These are phyloP conservation scores for Oreohelix idahoensis DNA, from an alignment of 1,140 invertebrate genomes.

Conservation along the genomic window DNA sequence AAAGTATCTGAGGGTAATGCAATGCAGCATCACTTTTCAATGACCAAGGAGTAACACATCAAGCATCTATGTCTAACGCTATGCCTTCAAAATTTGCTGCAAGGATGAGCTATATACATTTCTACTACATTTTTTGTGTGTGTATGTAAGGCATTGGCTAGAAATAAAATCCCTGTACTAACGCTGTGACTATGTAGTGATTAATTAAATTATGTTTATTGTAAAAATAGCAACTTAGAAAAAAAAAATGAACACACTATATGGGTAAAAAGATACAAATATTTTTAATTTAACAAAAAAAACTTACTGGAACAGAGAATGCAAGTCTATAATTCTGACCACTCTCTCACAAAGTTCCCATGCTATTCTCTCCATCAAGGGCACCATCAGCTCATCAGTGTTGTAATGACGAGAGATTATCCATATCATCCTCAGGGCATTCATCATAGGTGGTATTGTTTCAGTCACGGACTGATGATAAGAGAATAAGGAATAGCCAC, in stretches of 20 bases:
- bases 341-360: constrained; percentile 85
- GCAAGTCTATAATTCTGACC: constrained; percentile 80
- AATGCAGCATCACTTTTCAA: too few species aligned
- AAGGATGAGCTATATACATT: too few species aligned
- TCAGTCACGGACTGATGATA: constrained; percentile 77
- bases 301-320: constrained; percentile 81
- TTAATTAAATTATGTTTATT: too few species aligned
- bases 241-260: neutral
- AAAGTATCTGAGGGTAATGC: too few species aligned
- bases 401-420: constrained; percentile 74
- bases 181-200: too few species aligned
- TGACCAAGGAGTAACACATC: too few species aligned
- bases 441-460: constrained; percentile 83
- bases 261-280: neutral
- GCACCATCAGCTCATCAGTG: constrained; percentile 82
- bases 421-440: constrained; percentile 79
- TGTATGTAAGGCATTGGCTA: too few species aligned
- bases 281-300: neutral
- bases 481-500: constrained; percentile 68
- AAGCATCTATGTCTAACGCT: too few species aligned
- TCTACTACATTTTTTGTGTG: too few species aligned
- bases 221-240: too few species aligned
- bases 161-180: too few species aligned
- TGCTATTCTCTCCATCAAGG: constrained; percentile 84
- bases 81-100: too few species aligned